Base-by-base conservation (phyloP, 2,797 vertebrate genomes). In the Cossypha caffra region DNA sequence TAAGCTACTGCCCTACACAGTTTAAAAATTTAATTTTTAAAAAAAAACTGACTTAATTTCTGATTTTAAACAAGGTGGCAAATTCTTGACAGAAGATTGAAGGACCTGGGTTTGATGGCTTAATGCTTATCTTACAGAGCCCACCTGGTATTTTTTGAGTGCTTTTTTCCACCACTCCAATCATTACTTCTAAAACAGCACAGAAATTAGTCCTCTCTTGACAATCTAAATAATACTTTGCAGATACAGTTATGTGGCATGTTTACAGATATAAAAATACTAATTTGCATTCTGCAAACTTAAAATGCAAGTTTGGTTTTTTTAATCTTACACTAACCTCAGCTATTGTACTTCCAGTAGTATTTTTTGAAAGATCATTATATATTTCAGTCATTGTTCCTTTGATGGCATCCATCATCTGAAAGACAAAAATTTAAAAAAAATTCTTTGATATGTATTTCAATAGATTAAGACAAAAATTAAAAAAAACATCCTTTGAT, bases 301-400 rank as follows among this genome's bases (percentile, higher is more conserved):
- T 81, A 63, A 85, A 86, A 89, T 19, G 33, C 8, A 35, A 69
- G 15, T 25, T 59, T 24, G 6, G 7, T 25, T 26, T 40, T 23
- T 63, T 62, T 13, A 8, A 25, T 58, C 37, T 85, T 59, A 57
- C 42, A 90, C 95, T 80, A 80, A 99, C 99, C 99, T 99, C 99
- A 31, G 99, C 98, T 95, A 99, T 99, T 33, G 99, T 99, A 97
- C 99, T 99, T 93, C 99, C 99, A 9, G 99, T 99, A 33, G 99
- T 99, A 97, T 98, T 99, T 98, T 99, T 99, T 57, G 99, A 99
- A 78, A 99, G 99, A 93, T 99, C 99, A 8, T 99, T 99, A 96
- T 99, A 99, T 93, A 99, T 99, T 98, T 99, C 99, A 5, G 99
- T 99, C 99, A 99, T 99, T 16, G 99, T 99, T 94, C 99, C 99